Base-by-base conservation (phyloP, 2,797 vertebrate species). In the Alcedo atthis region DNA sequence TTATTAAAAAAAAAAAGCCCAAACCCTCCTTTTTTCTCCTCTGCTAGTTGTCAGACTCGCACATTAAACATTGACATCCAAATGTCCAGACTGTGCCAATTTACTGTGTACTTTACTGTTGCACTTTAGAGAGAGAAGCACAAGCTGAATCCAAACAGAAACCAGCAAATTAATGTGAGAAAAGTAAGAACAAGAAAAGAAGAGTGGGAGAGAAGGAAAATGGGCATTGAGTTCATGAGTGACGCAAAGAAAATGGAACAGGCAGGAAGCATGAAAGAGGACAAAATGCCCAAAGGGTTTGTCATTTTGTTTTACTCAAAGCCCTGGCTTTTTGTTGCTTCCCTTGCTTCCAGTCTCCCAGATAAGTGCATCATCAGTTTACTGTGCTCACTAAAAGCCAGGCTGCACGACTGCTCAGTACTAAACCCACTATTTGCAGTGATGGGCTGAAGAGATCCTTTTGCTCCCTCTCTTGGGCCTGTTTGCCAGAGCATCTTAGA, bases 141-240 rank as follows among this genome's bases (percentile, higher is more conserved):
- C 96, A 98, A 98, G 97, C 96, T 98, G 98, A 97, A 96, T 70
- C 96, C 98, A 96, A 96, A 96, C 97, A 97, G 97, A 87, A 96
- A 91, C 96, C 97, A 97, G 94, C 98, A 98, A 92, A 95, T 98
- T 81, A 96, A 97, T 94, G 97, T 98, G 96, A 96, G 98, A 81
- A 98, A 97, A 97, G 98, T 98, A 69, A 98, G 97, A 86, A 98
- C 98, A 48, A 96, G 98, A 95, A 97, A 82, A 98, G 98, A 98
- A 97, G 98, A 98, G 86, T 98, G 98, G 98, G 98, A 98, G 78
- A 97, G 97, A 90, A 98, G 97, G 97, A 98, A 98, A 97, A 98
- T 98, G 98, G 97, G 97, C 97, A 96, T 98, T 97, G 98, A 98
- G 96, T 98, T 98, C 96, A 97, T 98, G 97, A 98, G 97, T 97